phyloP scores from a whole-genome alignment of 2,888 invertebrate species.

The Leistus spinibarbis region DNA sequence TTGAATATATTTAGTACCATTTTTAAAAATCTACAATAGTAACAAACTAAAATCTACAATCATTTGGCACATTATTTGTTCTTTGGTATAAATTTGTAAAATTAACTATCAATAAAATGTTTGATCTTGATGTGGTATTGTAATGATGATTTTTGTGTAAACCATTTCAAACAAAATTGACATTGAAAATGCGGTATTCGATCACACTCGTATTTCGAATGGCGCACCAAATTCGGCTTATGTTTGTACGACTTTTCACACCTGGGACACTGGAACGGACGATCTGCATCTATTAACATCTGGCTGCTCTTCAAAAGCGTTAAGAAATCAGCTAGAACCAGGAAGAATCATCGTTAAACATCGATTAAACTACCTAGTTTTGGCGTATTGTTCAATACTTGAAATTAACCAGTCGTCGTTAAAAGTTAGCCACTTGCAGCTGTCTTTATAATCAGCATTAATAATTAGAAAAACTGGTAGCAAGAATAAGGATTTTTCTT shows the following conservation, averaged over 20 bases:
- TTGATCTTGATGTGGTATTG: slow-evolving; percentile 42
- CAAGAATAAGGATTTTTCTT: neutral
- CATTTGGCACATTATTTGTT: neutral
- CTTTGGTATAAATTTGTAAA: neutral
- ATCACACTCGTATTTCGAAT: slow-evolving; percentile 73
- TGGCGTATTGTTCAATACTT: no score
- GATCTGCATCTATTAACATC: slow-evolving; percentile 16
- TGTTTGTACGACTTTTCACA: slow-evolving; percentile 79
- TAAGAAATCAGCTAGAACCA: slow-evolving; percentile 24
- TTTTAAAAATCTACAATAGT: neutral
- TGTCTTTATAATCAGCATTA: neutral
- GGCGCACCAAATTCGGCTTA: slow-evolving; percentile 72
- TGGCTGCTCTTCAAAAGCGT: slow-evolving; percentile 11
- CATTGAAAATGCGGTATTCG: slow-evolving; percentile 68
- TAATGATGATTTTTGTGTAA: slow-evolving; percentile 43
- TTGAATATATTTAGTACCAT: neutral
- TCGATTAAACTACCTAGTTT: no score
- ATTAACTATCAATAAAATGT: slow-evolving; percentile 12
- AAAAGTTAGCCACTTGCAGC: no score
- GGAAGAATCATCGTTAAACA: neutral
- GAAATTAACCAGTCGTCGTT: no score
- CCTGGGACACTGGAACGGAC: slow-evolving; percentile 59
- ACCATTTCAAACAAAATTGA: slow-evolving; percentile 42
- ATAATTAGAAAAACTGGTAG: neutral
- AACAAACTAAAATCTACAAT: neutral